Evolutionary conservation across 2,888 invertebrate genomes (phyloP), one percentile per base, ranked within the genome.

Genomic region (Girardia tigrina): DNA sequence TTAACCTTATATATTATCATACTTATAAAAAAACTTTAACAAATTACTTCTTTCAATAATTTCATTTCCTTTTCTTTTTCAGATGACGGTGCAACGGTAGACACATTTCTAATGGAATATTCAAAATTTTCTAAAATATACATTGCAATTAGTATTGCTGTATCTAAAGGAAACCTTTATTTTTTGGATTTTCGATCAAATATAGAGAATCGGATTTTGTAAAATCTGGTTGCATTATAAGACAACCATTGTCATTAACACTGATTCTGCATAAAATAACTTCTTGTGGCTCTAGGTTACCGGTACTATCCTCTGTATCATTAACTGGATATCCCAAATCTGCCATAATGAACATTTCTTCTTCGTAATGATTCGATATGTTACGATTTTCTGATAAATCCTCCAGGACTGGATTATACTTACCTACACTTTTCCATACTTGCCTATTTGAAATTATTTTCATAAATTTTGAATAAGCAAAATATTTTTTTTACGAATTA

Each of bases 41-140:
- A 8, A 56, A 56, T 56, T 56, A 56, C 56, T 56, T 56, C 56
- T 56, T 56, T 56, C n/a, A 56, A 56, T n/a, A 56, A 56, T 56
- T 56, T 56, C 56, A 56, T 56, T 56, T 56, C 56, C n/a, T 56
- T 56, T 56, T 56, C 56, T 16, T 56, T 56, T 56, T 56, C 56
- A 6, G 56, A 56, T 20, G 56, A 56, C n/a, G 56, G 56, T 2
- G 56, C 23, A 20, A 23, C 8, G 4, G 56, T 16, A n/a, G 56
- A 56, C 4, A 56, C 56, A 56, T 56, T 56, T 16, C 4, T 16
- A n/a, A 56, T 56, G n/a, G 56, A 56, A 56, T 56, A 56, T 56
- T 56, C 56, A 56, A 56, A 56, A 23, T 56, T 56, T 56, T 56
- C 56, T 56, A 16, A 20, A n/a, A 8, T n/a, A 56, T 20, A 56